phyloP scores from a whole-genome alignment of 1,140 invertebrate species.

The Probaryconus sp. region DNA sequence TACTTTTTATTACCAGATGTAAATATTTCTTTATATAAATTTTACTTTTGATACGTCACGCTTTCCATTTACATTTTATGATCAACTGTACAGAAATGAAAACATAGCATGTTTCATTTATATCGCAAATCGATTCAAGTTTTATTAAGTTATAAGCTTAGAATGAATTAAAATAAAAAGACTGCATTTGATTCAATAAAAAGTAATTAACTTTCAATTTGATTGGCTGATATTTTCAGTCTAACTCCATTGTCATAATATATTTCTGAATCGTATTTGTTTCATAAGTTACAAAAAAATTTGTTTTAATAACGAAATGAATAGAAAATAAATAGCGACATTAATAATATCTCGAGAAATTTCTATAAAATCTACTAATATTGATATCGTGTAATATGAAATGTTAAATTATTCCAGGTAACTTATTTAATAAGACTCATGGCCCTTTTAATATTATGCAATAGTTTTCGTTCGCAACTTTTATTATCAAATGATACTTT shows the following conservation, averaged over 20 bases:
- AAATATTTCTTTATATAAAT: no score
- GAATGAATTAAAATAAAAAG: constrained; percentile 7
- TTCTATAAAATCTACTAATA: no score
- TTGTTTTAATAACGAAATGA: constrained; percentile 3
- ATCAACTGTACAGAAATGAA: no score
- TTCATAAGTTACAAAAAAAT: no score
- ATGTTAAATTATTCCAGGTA: not conserved
- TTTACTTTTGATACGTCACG: no score
- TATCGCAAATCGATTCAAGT: constrained; percentile 7
- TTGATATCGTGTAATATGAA: no score
- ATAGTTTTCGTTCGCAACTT: not conserved
- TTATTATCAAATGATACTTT: constrained; percentile 4
- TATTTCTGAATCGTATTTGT: no score
- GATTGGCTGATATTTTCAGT: no score
- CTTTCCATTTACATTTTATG: no score
- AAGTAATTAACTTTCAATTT: no score
- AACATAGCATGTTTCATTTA: not conserved
- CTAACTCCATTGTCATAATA: no score
- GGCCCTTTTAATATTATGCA: not conserved
- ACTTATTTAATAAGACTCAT: constrained; percentile 6
- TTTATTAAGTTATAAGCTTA: constrained; percentile 13
- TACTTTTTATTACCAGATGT: no score
- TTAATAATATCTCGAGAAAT: not conserved
- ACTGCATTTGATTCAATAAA: not conserved
- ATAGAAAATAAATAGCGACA: not conserved